Evolutionary conservation across 2,113 vertebrate species (phyloP).

Genomic region (Bostrychus sinensis): DNA sequence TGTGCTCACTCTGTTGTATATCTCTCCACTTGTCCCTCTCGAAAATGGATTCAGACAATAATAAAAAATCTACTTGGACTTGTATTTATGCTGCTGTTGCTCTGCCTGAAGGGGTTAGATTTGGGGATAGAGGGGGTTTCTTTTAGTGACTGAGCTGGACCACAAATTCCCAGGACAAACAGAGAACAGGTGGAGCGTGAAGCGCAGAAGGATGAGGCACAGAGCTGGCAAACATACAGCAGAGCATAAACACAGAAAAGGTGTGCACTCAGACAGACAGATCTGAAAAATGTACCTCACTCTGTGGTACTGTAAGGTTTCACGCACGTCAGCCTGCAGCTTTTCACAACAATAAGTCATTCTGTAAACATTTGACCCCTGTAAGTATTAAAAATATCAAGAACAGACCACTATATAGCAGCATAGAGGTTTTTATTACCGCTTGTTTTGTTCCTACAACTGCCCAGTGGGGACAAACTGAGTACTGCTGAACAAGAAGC

Average conservation of each 20-base stretch:
- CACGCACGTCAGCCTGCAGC: too few relatives aligned
- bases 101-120: slow-evolving; percentile 24
- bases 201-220: not conserved
- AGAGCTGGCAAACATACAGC: not conserved
- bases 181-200: not conserved
- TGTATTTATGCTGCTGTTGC: slow-evolving; percentile 8
- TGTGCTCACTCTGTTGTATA: slow-evolving; percentile 17
- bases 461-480: too few relatives aligned
- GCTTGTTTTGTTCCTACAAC: too few relatives aligned
- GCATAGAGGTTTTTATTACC: too few relatives aligned
- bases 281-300: not conserved
- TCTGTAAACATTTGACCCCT: too few relatives aligned
- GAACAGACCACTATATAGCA: too few relatives aligned
- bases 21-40: slow-evolving; percentile 7
- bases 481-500: too few relatives aligned
- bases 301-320: too few relatives aligned
- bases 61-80: slow-evolving; percentile 18
- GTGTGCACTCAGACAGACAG: not conserved
- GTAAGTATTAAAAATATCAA: too few relatives aligned
- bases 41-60: slow-evolving; percentile 18
- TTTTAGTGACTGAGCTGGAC: slow-evolving; percentile 1
- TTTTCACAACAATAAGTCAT: too few relatives aligned
- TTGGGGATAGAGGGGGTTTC: not conserved
- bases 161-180: slow-evolving; percentile 12
- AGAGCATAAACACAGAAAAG: not conserved